Evolutionary conservation across 53 echinoderm and acorn worm species (phyloP).

Genomic region (Holothuria leucospilota): DNA sequence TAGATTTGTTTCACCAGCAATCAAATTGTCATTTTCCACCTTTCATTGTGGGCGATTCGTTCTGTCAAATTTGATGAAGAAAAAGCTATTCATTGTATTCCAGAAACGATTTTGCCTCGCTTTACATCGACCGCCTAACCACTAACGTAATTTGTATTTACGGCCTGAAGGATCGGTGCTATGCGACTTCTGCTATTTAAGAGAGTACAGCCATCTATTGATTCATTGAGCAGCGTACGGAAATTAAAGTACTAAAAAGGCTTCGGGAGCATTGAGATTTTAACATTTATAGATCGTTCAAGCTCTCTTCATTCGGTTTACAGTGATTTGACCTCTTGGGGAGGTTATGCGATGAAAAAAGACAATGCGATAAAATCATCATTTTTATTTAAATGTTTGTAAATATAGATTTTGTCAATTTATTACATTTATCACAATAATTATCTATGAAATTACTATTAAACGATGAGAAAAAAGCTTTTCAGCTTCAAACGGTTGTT

Average conservation of each 20-base stretch:
- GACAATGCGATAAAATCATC: too few relatives aligned
- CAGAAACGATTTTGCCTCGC: conserved; percentile 40
- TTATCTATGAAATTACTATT: too few relatives aligned
- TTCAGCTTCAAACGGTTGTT: too few relatives aligned
- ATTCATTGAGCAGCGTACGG: conserved; percentile 29
- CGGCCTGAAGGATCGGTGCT: conserved; percentile 31
- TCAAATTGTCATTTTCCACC: conserved; percentile 41
- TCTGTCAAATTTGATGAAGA: conserved; percentile 43
- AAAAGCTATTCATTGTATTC: conserved; percentile 39
- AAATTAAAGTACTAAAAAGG: conserved; percentile 50
- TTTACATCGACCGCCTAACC: conserved; percentile 40
- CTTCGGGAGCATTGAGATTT: conserved; percentile 35
- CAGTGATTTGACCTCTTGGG: conserved; percentile 18
- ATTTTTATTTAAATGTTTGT: too few relatives aligned
- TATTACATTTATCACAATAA: too few relatives aligned
- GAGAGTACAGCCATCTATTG: conserved; percentile 4
- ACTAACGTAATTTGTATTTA: conserved; percentile 44
- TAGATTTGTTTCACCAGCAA: conserved; percentile 44
- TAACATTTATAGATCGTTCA: conserved; percentile 36
- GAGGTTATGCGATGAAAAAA: conserved; percentile 16
- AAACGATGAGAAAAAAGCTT: too few relatives aligned
- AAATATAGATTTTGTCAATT: too few relatives aligned
- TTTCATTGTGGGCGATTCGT: conserved; percentile 36
- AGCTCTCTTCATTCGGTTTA: neutral
- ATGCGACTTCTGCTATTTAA: too few relatives aligned